Evolutionary conservation across 92 coral and sea anemone species (phyloP), one percentile per base, ranked within the genome.

Genomic region (Pocillopora meandrina): DNA sequence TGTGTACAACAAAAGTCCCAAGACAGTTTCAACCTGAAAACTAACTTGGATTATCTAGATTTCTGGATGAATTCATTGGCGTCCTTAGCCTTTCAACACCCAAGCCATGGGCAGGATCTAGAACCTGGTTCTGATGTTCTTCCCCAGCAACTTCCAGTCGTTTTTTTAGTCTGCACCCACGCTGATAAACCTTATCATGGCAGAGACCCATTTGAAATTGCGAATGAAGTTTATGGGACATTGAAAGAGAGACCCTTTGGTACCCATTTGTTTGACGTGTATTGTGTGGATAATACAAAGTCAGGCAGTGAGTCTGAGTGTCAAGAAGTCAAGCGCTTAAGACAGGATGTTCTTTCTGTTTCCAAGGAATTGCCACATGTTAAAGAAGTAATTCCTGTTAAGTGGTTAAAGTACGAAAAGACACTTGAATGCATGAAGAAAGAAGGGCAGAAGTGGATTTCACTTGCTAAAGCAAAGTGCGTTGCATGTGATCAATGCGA

Each of bases 101-200:
- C 35, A 2, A 20, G 56, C 26, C 18, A 35, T 2, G 72, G 31
- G 31, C 31, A 26, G 31, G 52, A 75, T 49, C 36, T 42, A 31
- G 60, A 12, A 0, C 2, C 5, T 64, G 36, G 52, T 15, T 52
- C 57, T 34, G 68, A 26, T 26, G 4, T 21, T 47, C 58, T 77
- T 12, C 79, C 89, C 10, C 15, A 61, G 57, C 84, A 35, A 31
- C 58, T 75, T 19, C 85, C 8, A 42, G 85, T 76, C 61, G 87
- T 85, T 9, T 69, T 92, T 18, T 56, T 92, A 56, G 92, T 89
- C 26, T 85, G 85, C 47, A 92, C 95, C 15, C 88, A 84, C 69
- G 85, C 81, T 11, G 95, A 92, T 59, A 57, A 65, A 63, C 89
- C 91, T 15, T 31, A 64, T 12, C 9, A 64, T 64, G 69, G 35